Evolutionary conservation across 2,888 invertebrate genomes (phyloP).

Genomic region (Stegana nigrithorax): DNA sequence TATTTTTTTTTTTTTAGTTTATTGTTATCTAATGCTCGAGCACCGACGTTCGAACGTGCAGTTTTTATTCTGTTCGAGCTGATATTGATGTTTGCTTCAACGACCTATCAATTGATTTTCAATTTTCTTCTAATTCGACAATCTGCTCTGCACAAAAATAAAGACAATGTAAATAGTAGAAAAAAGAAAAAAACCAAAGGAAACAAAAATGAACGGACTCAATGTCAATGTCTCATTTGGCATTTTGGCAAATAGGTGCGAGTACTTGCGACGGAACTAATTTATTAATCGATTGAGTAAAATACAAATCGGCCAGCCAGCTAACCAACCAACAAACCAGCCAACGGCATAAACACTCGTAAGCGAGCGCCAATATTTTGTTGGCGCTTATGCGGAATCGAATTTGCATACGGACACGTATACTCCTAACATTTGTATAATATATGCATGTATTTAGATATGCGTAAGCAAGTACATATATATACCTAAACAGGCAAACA

Average conservation of each 20-base stretch:
- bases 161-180: no score
- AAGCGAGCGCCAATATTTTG: no score
- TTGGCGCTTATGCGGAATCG: neutral
- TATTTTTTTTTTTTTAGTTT: slow-evolving; percentile 12
- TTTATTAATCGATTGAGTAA: slow-evolving; percentile 49
- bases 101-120: slow-evolving; percentile 9
- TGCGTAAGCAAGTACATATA: no score
- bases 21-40: slow-evolving; percentile 15
- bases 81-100: slow-evolving; percentile 39
- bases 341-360: no score
- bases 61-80: slow-evolving; percentile 48
- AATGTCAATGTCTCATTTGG: slow-evolving; percentile 60
- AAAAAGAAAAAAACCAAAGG: neutral
- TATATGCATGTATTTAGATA: no score
- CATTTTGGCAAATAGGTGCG: slow-evolving; percentile 51
- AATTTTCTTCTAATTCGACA: no score
- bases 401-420: neutral
- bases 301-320: no score
- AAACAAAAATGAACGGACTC: slow-evolving; percentile 32
- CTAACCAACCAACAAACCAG: no score
- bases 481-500: no score
- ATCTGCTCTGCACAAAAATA: no score
- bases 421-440: no score
- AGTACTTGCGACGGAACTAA: slow-evolving; percentile 2
- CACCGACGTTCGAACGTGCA: slow-evolving; percentile 50